Evolutionary conservation across 2,797 vertebrate genomes (phyloP), one percentile per base, ranked within the genome.

Genomic region (Amblyraja radiata): DNA sequence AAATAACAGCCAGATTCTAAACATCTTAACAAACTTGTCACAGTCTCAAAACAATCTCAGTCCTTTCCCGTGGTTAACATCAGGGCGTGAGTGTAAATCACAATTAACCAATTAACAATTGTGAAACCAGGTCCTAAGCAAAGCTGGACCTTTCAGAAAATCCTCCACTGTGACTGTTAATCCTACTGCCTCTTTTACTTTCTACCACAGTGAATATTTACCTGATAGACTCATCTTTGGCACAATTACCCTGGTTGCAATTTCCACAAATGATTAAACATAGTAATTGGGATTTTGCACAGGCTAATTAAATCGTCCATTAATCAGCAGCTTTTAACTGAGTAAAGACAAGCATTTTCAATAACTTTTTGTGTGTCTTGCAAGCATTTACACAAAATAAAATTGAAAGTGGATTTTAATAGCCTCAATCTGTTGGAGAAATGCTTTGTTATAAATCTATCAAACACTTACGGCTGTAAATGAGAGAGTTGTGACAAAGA

Each of bases 1-100:
- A 84, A 71, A 46, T 73, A 90, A 90, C 21, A 71, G 9, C 88
- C 63, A 71, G 68, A 46, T 74, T 84, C 73, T 91, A 36, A 73
- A 16, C 21, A 32, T 8, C 18, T 11, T 74, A 25, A 13, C 71
- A 74, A 74, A 54, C 14, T 68, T 18, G 36, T 74, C 68, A 91
- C 18, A 25, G 9, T 36, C 21, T 91, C 32, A 74, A 91, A 74
- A 74, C 21, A 74, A 74, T 74, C 23, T 76, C 68, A 92, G 32
- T 5, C 68, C 4, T 92, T 92, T 76, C 23, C 39, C 25, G 23
- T 92, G 14, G 36, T 6, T 92, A 21, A 74, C 71, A 23, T 74
- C 36, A 13, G 18, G 46, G 54, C 16, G 63, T 39, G 65, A 23
- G 63, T 18, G 7, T 46, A 46, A 46, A 46, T 46, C 46, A 46